Evolutionary conservation across 2,888 invertebrate species (phyloP).

Genomic region (Mystacides longicornis): DNA sequence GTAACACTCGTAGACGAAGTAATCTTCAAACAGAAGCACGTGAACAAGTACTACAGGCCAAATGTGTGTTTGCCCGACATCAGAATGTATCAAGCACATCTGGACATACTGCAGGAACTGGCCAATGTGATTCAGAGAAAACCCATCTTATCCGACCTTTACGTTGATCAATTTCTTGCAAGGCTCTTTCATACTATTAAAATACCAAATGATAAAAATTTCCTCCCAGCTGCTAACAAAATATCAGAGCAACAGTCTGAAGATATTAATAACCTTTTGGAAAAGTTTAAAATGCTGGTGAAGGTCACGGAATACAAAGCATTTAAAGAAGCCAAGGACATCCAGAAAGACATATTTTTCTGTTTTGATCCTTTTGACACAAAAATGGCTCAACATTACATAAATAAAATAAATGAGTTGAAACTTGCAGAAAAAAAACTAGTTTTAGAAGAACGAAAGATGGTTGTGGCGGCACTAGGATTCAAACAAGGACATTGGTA

Average conservation of each 20-base stretch:
- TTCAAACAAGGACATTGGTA: conserved; percentile 58
- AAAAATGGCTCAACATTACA: no score
- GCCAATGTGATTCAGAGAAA: not conserved
- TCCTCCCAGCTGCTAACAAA: not conserved
- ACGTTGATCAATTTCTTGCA: not conserved
- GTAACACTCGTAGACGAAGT: no score
- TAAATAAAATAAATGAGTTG: no score
- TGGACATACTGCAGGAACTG: not conserved
- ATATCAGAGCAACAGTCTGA: conserved; percentile 4
- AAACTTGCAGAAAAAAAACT: no score
- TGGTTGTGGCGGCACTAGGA: conserved; percentile 52
- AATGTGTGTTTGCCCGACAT: not conserved
- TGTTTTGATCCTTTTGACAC: not conserved
- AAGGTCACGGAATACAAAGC: not conserved
- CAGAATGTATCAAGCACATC: not conserved
- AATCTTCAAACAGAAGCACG: no score
- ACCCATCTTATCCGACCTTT: not conserved
- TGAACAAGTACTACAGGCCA: no score
- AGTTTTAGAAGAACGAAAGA: conserved; percentile 42
- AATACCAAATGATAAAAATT: not conserved
- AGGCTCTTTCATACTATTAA: not conserved
- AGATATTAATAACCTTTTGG: not conserved
- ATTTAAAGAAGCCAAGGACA: not conserved
- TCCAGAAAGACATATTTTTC: not conserved
- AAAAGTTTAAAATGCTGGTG: not conserved